A percentile compares a stretch with the other conserved stretches of the same genome.
Evolutionary conservation across 2,888 invertebrate species (phyloP).

Genomic region (Pimpla rufipes): DNA sequence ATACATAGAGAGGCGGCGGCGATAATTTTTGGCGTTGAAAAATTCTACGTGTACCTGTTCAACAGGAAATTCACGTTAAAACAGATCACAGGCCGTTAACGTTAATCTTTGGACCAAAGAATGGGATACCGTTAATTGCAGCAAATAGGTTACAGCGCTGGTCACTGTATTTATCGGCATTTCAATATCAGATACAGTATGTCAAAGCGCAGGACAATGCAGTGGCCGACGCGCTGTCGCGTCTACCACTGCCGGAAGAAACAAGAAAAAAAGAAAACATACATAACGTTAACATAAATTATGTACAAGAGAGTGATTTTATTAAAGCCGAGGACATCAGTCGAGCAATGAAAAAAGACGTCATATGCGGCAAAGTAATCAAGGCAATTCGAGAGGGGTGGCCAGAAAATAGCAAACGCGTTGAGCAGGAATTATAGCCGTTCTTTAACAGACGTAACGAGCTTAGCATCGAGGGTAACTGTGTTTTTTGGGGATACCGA

Average conservation of each 20-base stretch:
- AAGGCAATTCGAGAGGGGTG: conserved; percentile 51
- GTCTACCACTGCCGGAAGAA: conserved; percentile 2
- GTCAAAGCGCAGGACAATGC: conserved; percentile 37
- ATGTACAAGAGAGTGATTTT: conserved; percentile 22
- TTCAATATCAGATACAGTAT: conserved; percentile 42
- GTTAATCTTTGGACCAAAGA: conserved; percentile 62
- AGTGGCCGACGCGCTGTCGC: conserved; percentile 40
- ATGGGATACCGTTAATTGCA: conserved; percentile 70
- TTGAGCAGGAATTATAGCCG: conserved; percentile 18
- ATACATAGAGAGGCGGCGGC: too few species aligned
- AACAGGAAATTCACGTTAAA: conserved; percentile 39
- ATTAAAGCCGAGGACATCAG: conserved; percentile 14
- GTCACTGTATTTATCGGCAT: conserved; percentile 72
- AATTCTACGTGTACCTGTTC: conserved; percentile 71
- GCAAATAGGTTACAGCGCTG: conserved; percentile 74
- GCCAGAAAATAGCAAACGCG: conserved; percentile 22
- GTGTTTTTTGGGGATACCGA: conserved; percentile 63
- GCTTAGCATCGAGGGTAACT: conserved; percentile 40
- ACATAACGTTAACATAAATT: conserved; percentile 31
- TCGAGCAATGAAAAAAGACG: conserved; percentile 28
- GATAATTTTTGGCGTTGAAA: conserved; percentile 69
- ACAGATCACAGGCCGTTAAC: conserved; percentile 76
- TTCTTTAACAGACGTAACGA: conserved; percentile 47
- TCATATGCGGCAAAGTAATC: conserved; percentile 28
- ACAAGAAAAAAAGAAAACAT: background rate